Evolutionary conservation across 1,140 invertebrate species (phyloP).

Genomic region (Agrypnia vestita): DNA sequence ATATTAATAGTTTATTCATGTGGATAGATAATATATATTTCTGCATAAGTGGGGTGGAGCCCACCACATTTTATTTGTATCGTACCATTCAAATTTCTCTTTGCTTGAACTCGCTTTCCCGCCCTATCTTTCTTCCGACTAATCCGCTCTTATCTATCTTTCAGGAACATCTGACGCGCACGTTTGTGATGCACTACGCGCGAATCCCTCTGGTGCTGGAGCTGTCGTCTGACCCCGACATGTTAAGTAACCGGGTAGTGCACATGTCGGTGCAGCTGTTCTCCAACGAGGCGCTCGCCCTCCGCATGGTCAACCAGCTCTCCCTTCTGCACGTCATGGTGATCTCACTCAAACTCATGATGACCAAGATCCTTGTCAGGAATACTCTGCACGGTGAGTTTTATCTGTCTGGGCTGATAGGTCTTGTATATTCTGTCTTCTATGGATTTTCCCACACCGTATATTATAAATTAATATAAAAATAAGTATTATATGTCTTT

Average conservation of each 20-base stretch:
- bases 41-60: too few species aligned
- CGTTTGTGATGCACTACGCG: conserved; percentile 96
- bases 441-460: too few species aligned
- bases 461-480: too few species aligned
- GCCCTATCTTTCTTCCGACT: too few species aligned
- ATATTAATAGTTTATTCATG: too few species aligned
- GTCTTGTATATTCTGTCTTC: too few species aligned
- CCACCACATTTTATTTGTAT: too few species aligned
- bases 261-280: conserved; percentile 97
- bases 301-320: conserved; percentile 91
- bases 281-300: conserved; percentile 92
- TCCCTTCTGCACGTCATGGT: conserved; percentile 96
- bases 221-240: conserved; percentile 88
- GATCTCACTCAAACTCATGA: conserved; percentile 93
- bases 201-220: conserved; percentile 94
- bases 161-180: conserved; percentile 91
- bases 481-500: too few species aligned
- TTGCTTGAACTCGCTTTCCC: too few species aligned
- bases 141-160: conserved; percentile 59
- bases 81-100: too few species aligned
- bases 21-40: too few species aligned
- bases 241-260: conserved; percentile 94
- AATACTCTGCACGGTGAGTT: conserved; percentile 86
- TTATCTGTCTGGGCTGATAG: too few species aligned
- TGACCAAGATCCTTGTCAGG: conserved; percentile 90